Base-by-base conservation (phyloP, 1,140 invertebrate species). In the Myzus persicae region DNA sequence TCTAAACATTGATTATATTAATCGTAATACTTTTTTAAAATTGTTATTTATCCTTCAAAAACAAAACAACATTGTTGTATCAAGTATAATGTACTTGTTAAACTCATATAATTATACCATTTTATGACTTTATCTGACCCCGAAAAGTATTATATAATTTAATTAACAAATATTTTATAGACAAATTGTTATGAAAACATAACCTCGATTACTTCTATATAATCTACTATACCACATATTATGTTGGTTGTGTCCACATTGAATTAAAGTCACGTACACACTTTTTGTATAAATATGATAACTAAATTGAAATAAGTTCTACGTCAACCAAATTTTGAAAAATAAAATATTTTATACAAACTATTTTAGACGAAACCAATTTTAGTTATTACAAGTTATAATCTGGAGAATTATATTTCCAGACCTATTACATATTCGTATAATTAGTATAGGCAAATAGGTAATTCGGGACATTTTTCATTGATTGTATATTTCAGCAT, bases 121-220 rank as follows among this genome's bases (percentile, higher is more conserved):
- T 84, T 40, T 84, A 84, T 40, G 82, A 40, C 26, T 85, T 44
- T 5, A 85, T 9, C 14, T 85, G 84, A 85, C 84, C 84, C 84
- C 84, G 40, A 85, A 85, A 85, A 85, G 24, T 44, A 85, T 85
- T 85, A 85, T 85, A 85, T n/a, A 26, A 85, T 85, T 85, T 44
- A 44, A 85, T 84, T 84, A 84, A 82, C 81, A 82, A 82, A 38
- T 24, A 84, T 40, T 84, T 84, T 84, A 84, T 44, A 85, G 31
- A 44, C 84, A 85, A 85, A 85, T 85, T 85, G 84, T 85, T 85
- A 44, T 85, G 40, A 85, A 85, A 85, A n/a, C 26, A 44, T 85
- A 85, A 85, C 84, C 84, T 85, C 40, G 84, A 44, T 85, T 85
- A 85, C 26, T 42, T 44, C 42, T 85, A 44, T 76, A 81, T 31